Conservation (phyloP, 2,113 vertebrate genomes). For the Archilochus colubris region DNA sequence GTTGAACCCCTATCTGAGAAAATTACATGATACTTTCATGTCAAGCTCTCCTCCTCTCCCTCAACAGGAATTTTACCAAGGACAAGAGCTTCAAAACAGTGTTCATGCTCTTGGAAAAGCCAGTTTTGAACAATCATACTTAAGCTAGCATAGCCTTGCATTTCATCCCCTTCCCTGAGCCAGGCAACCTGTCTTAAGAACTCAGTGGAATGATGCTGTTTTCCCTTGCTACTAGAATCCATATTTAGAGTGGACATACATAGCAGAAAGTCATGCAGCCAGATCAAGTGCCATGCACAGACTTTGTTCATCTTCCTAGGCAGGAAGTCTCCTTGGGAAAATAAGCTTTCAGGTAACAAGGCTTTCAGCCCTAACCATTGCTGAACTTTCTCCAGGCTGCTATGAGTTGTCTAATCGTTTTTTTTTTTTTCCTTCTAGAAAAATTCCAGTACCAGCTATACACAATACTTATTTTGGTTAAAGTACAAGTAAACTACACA, state of each 20-base stretch:
- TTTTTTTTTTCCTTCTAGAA: neutral
- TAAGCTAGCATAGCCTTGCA: neutral
- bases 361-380: neutral
- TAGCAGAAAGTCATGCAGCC: neutral
- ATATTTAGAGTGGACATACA: neutral
- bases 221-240: neutral
- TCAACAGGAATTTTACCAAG: neutral
- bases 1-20: neutral
- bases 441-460: neutral
- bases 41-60: neutral
- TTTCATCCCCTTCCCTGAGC: neutral
- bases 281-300: neutral
- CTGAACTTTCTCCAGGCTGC: neutral
- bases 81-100: neutral
- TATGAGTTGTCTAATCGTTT: neutral
- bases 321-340: neutral
- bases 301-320: neutral
- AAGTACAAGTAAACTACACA: neutral
- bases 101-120: neutral
- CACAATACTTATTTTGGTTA: neutral
- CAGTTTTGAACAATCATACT: neutral
- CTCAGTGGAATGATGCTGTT: neutral
- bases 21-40: neutral
- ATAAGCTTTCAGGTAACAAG: neutral
- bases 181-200: neutral